phyloP scores from a whole-genome alignment of 2,888 invertebrate species.

The Andrena chrysosceles region DNA sequence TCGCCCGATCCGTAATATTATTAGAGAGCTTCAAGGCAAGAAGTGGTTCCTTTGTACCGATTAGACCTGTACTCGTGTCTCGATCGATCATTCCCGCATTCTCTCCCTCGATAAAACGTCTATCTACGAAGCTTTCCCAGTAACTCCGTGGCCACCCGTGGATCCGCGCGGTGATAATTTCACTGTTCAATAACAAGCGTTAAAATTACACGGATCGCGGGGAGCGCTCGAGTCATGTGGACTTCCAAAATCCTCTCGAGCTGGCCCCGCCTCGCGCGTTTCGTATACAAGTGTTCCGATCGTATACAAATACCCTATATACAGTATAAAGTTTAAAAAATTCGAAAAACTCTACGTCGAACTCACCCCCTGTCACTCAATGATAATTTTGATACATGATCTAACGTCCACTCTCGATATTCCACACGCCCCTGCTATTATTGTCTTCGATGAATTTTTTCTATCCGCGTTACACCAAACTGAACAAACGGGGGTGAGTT shows the following conservation, averaged over 20 bases:
- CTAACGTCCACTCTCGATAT: neutral
- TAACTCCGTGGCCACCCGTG: slow-evolving; percentile 23
- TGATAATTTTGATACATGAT: neutral
- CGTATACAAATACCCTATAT: slow-evolving; percentile 76
- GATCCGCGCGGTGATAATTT: slow-evolving; percentile 39
- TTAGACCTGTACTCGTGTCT: slow-evolving; percentile 81
- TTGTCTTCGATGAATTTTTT: slow-evolving; percentile 41
- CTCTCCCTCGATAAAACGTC: slow-evolving; percentile 39
- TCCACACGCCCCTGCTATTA: slow-evolving; percentile 25
- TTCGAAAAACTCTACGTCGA: slow-evolving; percentile 21
- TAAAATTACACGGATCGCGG: slow-evolving; percentile 20
- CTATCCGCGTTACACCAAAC: neutral
- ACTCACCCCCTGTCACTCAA: slow-evolving; percentile 10
- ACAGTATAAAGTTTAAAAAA: slow-evolving; percentile 66
- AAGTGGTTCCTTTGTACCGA: slow-evolving; percentile 84
- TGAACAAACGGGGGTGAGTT: slow-evolving; percentile 10
- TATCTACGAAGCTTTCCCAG: slow-evolving; percentile 37
- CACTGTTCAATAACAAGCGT: slow-evolving; percentile 28
- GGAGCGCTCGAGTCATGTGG: neutral
- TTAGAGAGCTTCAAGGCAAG: slow-evolving; percentile 85
- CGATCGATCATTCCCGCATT: slow-evolving; percentile 71
- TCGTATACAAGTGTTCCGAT: slow-evolving; percentile 77
- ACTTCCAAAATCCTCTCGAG: neutral
- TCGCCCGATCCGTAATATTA: slow-evolving; percentile 71
- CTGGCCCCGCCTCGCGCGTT: neutral